Conservation (phyloP, 2,888 invertebrate genomes). For the Serrognathus titanus region DNA sequence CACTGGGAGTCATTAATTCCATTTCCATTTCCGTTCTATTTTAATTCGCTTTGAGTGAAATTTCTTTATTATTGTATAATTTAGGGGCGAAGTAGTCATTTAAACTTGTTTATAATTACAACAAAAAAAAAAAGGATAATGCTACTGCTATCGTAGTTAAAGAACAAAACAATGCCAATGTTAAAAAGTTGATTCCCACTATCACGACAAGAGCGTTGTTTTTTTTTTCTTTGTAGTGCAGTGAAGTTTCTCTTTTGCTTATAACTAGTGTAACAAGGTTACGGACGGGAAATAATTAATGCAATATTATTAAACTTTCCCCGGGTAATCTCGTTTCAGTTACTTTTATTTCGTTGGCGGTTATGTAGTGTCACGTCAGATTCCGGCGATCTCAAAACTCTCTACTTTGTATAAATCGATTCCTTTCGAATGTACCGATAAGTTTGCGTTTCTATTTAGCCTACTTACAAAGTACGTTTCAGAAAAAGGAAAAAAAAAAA, state of each 20-base stretch:
- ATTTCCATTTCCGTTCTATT: no score
- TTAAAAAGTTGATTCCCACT: constrained; percentile 16
- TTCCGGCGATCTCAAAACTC: not conserved
- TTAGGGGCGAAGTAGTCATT: no score
- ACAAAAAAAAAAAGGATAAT: no score
- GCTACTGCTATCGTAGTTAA: no score
- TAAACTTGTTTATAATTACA: no score
- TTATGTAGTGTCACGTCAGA: constrained; percentile 2
- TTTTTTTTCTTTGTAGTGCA: constrained; percentile 16
- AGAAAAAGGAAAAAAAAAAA: no score
- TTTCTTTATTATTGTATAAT: not conserved
- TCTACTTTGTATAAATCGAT: constrained; percentile 2
- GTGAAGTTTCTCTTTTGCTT: constrained; percentile 39
- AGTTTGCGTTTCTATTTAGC: not conserved
- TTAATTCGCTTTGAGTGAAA: not conserved
- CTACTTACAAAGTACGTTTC: not conserved
- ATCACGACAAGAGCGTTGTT: constrained; percentile 17
- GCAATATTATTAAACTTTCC: constrained; percentile 46
- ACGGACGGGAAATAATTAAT: constrained; percentile 44
- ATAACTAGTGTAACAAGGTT: constrained; percentile 45
- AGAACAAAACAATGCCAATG: no score
- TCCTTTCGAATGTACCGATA: not conserved
- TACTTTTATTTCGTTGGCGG: constrained; percentile 15
- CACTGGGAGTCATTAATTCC: no score
- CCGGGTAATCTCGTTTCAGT: constrained; percentile 37